A percentile compares a stretch with the other conserved stretches of the same genome.
Conservation (phyloP, 2,797 vertebrate species). For the Mastacembelus armatus region DNA sequence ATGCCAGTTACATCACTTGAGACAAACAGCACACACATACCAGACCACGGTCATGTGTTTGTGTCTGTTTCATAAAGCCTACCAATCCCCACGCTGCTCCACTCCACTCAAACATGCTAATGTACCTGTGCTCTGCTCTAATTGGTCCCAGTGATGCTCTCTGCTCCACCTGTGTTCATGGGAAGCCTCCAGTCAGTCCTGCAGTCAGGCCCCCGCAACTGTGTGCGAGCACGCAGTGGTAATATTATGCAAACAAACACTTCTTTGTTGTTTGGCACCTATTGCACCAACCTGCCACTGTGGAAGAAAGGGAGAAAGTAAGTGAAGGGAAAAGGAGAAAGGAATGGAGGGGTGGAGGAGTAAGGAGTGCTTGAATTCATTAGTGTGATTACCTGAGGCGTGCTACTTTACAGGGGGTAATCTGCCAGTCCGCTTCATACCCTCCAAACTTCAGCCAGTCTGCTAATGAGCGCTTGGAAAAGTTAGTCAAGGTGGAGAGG, state of each 20-base stretch:
- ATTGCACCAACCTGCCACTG: constrained; percentile 65
- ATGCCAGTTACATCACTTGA: constrained; percentile 42
- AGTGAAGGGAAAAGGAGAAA: constrained; percentile 47
- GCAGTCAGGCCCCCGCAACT: constrained; percentile 74
- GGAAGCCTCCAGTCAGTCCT: constrained; percentile 79
- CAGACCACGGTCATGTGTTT: constrained; percentile 54
- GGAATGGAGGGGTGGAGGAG: constrained; percentile 39
- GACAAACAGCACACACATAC: constrained; percentile 39
- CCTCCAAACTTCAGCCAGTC: constrained; percentile 75
- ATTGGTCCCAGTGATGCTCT: constrained; percentile 86
- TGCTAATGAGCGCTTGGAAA: constrained; percentile 79
- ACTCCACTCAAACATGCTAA: constrained; percentile 83
- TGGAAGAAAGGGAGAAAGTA: constrained; percentile 67
- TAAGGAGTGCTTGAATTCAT: constrained; percentile 72
- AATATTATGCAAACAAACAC: constrained; percentile 83
- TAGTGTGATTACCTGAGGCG: constrained; percentile 83
- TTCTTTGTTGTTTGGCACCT: constrained; percentile 79
- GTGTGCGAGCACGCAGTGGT: constrained; percentile 65
- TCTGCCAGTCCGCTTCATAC: constrained; percentile 71
- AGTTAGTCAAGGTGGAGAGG: constrained; percentile 81
- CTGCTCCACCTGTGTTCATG: constrained; percentile 82
- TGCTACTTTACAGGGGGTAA: constrained; percentile 80
- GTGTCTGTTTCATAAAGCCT: constrained; percentile 58
- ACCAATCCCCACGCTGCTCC: constrained; percentile 54
- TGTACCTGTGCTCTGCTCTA: constrained; percentile 82